These are phyloP conservation scores for Amiota communis DNA, from an alignment of 2,888 invertebrate genomes.

Conservation along the genomic window DNA sequence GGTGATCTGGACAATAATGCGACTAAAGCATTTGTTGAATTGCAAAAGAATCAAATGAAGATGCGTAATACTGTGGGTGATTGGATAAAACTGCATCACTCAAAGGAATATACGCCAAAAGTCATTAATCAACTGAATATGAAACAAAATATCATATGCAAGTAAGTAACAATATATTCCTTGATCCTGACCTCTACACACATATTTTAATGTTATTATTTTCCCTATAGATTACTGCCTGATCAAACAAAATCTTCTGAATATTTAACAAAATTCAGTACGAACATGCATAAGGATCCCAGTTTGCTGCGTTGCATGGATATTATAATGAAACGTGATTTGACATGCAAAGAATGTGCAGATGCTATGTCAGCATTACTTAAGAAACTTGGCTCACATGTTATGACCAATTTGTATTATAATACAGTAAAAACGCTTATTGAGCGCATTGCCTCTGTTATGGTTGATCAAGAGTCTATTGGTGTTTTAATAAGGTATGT, in stretches of 20 bases:
- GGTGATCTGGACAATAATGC: constrained; percentile 96
- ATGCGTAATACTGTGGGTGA: constrained; percentile 89
- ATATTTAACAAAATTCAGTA: constrained; percentile 87
- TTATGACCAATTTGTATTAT: constrained; percentile 96
- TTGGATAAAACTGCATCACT: constrained; percentile 87
- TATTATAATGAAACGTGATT: constrained; percentile 88
- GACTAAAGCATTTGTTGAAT: constrained; percentile 92
- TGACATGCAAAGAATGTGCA: constrained; percentile 95
- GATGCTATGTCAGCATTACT: constrained; percentile 87
- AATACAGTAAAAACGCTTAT: constrained; percentile 96
- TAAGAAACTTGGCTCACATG: constrained; percentile 93
- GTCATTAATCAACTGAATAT: constrained; percentile 82
- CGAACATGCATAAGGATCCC: constrained; percentile 83
- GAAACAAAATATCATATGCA: constrained; percentile 75
- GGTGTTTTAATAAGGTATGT: constrained; percentile 79
- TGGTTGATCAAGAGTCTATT: constrained; percentile 93
- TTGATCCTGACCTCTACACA: not conserved
- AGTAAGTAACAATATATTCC: constrained; percentile 58
- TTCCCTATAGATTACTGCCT: constrained; percentile 81
- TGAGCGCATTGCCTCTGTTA: constrained; percentile 95
- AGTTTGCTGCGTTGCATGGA: constrained; percentile 86
- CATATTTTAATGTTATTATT: too few relatives aligned
- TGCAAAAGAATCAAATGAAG: constrained; percentile 91
- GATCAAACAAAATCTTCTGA: constrained; percentile 94
- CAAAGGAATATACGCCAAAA: constrained; percentile 79